Percentiles rank a stretch among this genome's conserved stretches.
phyloP scores from a whole-genome alignment of 2,113 vertebrate species.

The Archocentrus centrarchus region DNA sequence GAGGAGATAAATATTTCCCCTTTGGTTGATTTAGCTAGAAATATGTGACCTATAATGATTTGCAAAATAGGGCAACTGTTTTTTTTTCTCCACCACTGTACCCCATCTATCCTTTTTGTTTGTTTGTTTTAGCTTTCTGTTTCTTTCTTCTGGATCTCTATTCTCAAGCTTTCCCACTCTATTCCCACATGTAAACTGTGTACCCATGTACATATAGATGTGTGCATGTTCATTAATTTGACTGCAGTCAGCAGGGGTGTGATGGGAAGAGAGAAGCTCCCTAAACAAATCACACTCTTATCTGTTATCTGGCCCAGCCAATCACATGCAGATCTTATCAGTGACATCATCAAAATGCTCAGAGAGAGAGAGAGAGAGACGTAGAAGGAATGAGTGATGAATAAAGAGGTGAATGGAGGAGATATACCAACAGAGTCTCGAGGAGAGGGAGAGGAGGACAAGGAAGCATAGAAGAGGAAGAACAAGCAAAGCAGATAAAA shows the following conservation, averaged over 20 bases:
- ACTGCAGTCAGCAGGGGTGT: constrained; percentile 27
- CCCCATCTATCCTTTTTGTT: not conserved
- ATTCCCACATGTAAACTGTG: not conserved
- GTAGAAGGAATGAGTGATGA: not conserved
- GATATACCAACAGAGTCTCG: constrained; percentile 14
- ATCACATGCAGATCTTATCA: constrained; percentile 64
- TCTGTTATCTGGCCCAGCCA: constrained; percentile 62
- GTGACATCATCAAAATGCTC: constrained; percentile 48
- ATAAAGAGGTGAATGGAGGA: constrained; percentile 1
- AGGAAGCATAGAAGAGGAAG: constrained; percentile 11
- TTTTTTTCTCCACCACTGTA: constrained; percentile 1
- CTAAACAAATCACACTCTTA: constrained; percentile 53
- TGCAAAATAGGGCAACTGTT: constrained; percentile 71
- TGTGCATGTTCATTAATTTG: constrained; percentile 38
- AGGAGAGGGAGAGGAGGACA: not conserved
- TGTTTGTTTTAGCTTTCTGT: constrained; percentile 5
- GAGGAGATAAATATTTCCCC: constrained; percentile 48
- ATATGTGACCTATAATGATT: constrained; percentile 77
- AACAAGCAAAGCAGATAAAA: constrained; percentile 41
- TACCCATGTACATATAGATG: constrained; percentile 3
- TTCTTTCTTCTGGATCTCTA: not conserved
- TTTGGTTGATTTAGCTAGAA: constrained; percentile 73
- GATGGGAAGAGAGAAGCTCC: constrained; percentile 48
- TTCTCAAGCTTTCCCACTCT: not conserved
- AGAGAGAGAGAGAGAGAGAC: not conserved